Conservation (phyloP, 2,113 vertebrate genomes). For the Natator depressus region DNA sequence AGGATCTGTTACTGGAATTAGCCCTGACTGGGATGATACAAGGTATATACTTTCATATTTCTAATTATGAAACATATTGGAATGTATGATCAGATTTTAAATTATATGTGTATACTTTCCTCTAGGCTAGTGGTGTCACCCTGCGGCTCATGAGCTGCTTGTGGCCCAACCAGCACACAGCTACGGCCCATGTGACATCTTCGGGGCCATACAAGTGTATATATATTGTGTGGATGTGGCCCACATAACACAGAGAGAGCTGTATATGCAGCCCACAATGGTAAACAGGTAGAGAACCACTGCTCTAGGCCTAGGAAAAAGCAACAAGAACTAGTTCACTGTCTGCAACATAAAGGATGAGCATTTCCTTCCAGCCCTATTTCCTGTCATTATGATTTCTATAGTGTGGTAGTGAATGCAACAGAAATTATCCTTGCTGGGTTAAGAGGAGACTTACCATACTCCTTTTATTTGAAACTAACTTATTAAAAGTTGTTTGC, state of each 20-base stretch:
- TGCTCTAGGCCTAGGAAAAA: background rate
- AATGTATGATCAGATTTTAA: background rate
- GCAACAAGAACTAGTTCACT: background rate
- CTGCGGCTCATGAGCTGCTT: too few relatives aligned
- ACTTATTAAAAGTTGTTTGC: background rate
- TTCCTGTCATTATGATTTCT: background rate
- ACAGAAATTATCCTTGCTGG: background rate
- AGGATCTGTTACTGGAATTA: constrained; percentile 86
- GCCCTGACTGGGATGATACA: constrained; percentile 90
- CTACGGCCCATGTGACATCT: too few relatives aligned
- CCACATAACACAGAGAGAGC: too few relatives aligned
- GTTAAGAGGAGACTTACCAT: background rate
- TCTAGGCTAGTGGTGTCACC: background rate
- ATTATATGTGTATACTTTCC: background rate
- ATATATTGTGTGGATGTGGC: too few relatives aligned
- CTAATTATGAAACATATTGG: background rate
- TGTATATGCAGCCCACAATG: too few relatives aligned
- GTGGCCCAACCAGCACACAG: too few relatives aligned
- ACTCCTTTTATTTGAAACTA: background rate
- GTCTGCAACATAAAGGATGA: background rate
- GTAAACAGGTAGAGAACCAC: background rate
- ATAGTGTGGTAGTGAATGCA: background rate
- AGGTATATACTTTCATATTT: constrained; percentile 80
- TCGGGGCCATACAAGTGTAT: too few relatives aligned
- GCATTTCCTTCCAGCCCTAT: background rate